Conservation (phyloP, 2,888 invertebrate genomes). For the Tachina grossa region DNA sequence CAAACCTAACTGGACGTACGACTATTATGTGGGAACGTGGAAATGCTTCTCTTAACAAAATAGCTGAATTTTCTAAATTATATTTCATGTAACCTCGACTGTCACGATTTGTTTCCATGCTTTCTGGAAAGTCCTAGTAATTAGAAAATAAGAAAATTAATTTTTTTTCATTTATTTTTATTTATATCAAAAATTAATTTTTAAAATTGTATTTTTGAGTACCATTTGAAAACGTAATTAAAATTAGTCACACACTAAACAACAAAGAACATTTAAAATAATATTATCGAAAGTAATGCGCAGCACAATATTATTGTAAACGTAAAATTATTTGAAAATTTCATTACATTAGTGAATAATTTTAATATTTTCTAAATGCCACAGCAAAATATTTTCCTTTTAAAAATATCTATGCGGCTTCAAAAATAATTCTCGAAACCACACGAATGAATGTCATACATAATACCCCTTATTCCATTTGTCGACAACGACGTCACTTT, state of each 20-base stretch:
- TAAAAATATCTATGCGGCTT: too few relatives aligned
- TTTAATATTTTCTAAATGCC: too few relatives aligned
- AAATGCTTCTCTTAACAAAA: conserved; percentile 87
- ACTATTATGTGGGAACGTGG: conserved; percentile 88
- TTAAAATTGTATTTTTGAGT: not conserved
- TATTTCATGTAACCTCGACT: conserved; percentile 90
- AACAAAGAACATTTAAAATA: not conserved
- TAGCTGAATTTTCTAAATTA: conserved; percentile 91
- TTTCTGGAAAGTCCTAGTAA: conserved; percentile 90
- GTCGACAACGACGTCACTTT: too few relatives aligned
- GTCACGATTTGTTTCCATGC: conserved; percentile 90
- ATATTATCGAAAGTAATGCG: not conserved
- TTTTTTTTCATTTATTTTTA: too few relatives aligned
- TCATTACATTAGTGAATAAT: too few relatives aligned
- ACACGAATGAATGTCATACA: too few relatives aligned
- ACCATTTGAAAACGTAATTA: not conserved
- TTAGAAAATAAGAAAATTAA: conserved; percentile 3
- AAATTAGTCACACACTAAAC: not conserved
- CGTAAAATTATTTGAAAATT: not conserved
- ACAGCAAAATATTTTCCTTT: too few relatives aligned
- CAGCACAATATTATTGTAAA: not conserved
- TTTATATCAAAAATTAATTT: not conserved
- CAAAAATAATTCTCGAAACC: too few relatives aligned
- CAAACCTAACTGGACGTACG: conserved; percentile 89
- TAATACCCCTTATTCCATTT: too few relatives aligned